phyloP scores from a whole-genome alignment of 2,888 invertebrate species.

The Hypsopygia costalis region DNA sequence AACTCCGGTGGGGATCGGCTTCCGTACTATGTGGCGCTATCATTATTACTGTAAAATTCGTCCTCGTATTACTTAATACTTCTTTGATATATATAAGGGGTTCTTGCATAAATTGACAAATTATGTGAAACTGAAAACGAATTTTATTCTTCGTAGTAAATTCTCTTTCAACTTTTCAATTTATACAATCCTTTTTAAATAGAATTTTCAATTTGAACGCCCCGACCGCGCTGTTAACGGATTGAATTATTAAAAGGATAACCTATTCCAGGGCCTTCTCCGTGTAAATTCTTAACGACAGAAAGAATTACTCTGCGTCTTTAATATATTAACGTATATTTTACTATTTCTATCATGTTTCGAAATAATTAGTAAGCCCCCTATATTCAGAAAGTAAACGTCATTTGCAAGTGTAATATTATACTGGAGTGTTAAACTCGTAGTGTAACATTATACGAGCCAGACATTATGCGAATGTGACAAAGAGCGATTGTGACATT shows the following conservation, averaged over 20 bases:
- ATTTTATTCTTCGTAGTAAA: constrained; percentile 1
- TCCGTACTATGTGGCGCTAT: too few species aligned
- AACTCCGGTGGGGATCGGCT: too few species aligned
- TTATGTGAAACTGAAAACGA: neutral
- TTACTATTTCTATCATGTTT: neutral
- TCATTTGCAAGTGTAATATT: too few species aligned
- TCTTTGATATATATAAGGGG: too few species aligned
- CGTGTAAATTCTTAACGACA: neutral
- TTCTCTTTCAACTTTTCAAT: constrained; percentile 10
- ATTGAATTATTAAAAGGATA: constrained; percentile 9
- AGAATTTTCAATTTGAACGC: constrained; percentile 9
- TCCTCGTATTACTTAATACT: too few species aligned
- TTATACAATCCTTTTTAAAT: constrained; percentile 9
- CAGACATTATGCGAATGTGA: too few species aligned
- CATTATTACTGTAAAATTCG: too few species aligned
- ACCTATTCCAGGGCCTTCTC: constrained; percentile 1
- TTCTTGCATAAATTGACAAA: neutral
- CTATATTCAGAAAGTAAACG: too few species aligned
- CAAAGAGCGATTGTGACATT: too few species aligned
- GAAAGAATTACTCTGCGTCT: neutral
- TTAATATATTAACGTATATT: neutral
- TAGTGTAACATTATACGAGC: too few species aligned
- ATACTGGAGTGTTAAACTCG: too few species aligned
- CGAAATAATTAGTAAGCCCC: too few species aligned
- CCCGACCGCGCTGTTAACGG: constrained; percentile 9